phyloP scores from a whole-genome alignment of 1,140 invertebrate genomes.

The Ephestia elutella region DNA sequence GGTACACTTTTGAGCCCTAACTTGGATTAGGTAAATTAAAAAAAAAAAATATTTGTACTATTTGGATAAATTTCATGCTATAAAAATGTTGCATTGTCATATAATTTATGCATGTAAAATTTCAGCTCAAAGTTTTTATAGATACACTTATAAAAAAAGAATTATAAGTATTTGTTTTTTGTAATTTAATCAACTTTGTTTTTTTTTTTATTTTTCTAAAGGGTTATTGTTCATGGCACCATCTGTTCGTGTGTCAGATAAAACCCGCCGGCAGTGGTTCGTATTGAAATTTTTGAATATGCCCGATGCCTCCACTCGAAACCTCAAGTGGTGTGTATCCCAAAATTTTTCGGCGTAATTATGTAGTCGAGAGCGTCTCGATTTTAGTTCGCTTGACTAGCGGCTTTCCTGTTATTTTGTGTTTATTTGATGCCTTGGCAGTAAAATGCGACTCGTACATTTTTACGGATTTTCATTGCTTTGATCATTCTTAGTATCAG shows the following conservation, averaged over 20 bases:
- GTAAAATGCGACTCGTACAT: too few species aligned
- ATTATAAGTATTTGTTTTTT: too few species aligned
- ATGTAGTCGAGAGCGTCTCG: slow-evolving; percentile 40
- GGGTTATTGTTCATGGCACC: not conserved
- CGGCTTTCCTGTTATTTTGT: slow-evolving; percentile 37
- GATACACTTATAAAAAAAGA: too few species aligned
- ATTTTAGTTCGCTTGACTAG: not conserved
- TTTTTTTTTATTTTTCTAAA: not conserved
- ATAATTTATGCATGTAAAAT: too few species aligned
- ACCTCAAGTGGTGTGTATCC: slow-evolving; percentile 55
- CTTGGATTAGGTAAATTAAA: too few species aligned
- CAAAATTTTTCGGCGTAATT: slow-evolving; percentile 63
- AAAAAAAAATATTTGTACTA: too few species aligned
- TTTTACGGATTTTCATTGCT: too few species aligned
- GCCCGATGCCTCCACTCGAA: slow-evolving; percentile 52
- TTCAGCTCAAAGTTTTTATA: not conserved
- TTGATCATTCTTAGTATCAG: too few species aligned
- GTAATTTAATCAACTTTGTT: too few species aligned
- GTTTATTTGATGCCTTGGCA: slow-evolving; percentile 17
- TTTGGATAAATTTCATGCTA: too few species aligned
- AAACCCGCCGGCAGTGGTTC: slow-evolving; percentile 41
- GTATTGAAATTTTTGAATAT: slow-evolving; percentile 71
- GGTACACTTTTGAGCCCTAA: too few species aligned
- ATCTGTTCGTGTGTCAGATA: slow-evolving; percentile 26
- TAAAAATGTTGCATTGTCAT: too few species aligned